Evolutionary conservation across 1,140 invertebrate genomes (phyloP), one percentile per base, ranked within the genome.

Genomic region (Chelonus insularis): DNA sequence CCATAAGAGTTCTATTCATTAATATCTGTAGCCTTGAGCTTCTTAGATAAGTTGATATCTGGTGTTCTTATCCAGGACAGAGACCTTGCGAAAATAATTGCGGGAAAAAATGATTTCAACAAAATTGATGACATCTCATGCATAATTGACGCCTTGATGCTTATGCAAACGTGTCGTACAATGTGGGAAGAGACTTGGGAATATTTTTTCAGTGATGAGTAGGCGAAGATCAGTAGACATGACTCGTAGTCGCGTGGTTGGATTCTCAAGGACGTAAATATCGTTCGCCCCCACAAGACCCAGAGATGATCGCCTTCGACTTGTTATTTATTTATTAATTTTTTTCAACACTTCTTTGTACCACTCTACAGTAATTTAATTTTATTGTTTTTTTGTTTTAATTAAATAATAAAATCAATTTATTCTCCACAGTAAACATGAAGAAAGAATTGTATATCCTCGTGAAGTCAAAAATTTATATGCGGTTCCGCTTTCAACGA

Each of bases 91-190:
- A 29, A 12, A n/a, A 5, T 50, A 50, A 50, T 25, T 50, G 18
- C 3, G 12, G 9, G 20, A 14, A 9, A 12, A 29, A 29, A 29
- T 7, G 41, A 14, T 45, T 12, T 4, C 41, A 16, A 51, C 36
- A 55, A 39, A 16, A 52, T 36, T 16, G 25, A 36, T 55, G 52
- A 8, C 16, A 55, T 5, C 16, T 55, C 16, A 29, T 55, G 34
- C 18, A 37, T 37, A 55, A 55, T 55, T 3, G 34, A 48, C 45
- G 45, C 45, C 34, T 39, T 16, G 34, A 18, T 14, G 34, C 16
- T 55, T 39, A 55, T 55, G 34, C 20, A 55, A 55, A 55, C 34
- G 52, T 52, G 50, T 52, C 25, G 50, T 7, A 52, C 5, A 36
- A 52, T 21, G 50, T 52, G 50, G 50, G 50, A 52, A 52, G 50